Percentiles rank a stretch among this genome's conserved stretches.
These are phyloP conservation scores for Bombylius discolor DNA, from an alignment of 2,888 invertebrate genomes.

Conservation along the genomic window DNA sequence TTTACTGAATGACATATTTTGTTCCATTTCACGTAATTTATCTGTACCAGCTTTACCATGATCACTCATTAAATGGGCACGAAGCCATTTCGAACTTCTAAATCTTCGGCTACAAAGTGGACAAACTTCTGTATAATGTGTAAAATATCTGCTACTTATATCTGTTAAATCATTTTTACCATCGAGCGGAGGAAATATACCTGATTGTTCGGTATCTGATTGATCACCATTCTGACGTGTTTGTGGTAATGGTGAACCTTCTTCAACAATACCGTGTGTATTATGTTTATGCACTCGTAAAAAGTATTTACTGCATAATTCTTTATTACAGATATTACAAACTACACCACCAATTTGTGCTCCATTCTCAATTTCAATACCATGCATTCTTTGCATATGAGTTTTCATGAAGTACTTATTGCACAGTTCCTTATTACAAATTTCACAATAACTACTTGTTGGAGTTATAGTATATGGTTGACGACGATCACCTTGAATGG, in stretches of 20 bases:
- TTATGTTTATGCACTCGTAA: slow-evolving; percentile 95
- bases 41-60: slow-evolving; percentile 52
- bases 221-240: slow-evolving; percentile 33
- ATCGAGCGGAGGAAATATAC: not conserved
- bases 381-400: slow-evolving; percentile 98
- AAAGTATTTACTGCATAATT: slow-evolving; percentile 96
- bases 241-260: slow-evolving; percentile 46
- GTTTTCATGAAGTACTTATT: slow-evolving; percentile 99
- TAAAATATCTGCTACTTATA: slow-evolving; percentile 48
- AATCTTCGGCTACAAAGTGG: slow-evolving; percentile 77
- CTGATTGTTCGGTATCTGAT: slow-evolving; percentile 18
- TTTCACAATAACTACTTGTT: slow-evolving; percentile 86
- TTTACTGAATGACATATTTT: slow-evolving; percentile 25
- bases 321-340: slow-evolving; percentile 96
- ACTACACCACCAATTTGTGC: slow-evolving; percentile 87
- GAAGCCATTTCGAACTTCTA: slow-evolving; percentile 75
- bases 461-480: slow-evolving; percentile 45
- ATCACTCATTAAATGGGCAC: slow-evolving; percentile 74
- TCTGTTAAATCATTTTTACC: slow-evolving; percentile 35
- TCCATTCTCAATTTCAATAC: slow-evolving; percentile 84
- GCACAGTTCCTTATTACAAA: slow-evolving; percentile 96
- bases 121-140: slow-evolving; percentile 63
- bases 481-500: slow-evolving; percentile 28
- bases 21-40: slow-evolving; percentile 32
- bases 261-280: slow-evolving; percentile 90